These are phyloP conservation scores for Cariama cristata DNA, from an alignment of 2,113 vertebrate genomes.

Conservation along the genomic window DNA sequence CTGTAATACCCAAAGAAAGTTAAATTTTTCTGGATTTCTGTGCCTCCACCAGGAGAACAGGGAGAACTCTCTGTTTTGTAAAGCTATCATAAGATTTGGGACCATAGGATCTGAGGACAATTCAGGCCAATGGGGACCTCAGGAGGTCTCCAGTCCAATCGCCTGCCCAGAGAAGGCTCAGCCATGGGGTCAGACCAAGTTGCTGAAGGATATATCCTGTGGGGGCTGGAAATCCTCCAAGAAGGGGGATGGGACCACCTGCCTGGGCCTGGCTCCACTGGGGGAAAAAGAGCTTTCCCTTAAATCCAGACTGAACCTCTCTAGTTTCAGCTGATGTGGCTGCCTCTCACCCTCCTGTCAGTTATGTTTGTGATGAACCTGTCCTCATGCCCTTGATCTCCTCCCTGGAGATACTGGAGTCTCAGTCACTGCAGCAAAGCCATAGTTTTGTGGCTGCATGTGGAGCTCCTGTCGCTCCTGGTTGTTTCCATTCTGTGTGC, in stretches of 20 bases:
- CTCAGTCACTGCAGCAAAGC: not conserved
- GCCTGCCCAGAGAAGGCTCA: not conserved
- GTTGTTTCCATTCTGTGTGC: not conserved
- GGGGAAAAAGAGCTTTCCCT: not conserved
- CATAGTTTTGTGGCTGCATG: not conserved
- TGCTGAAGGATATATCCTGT: not conserved
- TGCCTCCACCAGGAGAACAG: not conserved
- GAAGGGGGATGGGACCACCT: not conserved
- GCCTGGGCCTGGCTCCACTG: too few species aligned
- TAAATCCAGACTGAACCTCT: not conserved
- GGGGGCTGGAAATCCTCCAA: not conserved
- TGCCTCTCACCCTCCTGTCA: not conserved
- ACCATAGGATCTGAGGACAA: not conserved
- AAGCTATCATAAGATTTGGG: not conserved
- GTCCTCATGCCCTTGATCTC: not conserved
- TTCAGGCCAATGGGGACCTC: too few species aligned
- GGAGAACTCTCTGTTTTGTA: not conserved
- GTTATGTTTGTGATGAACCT: not conserved
- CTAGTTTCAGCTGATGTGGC: fast-evolving
- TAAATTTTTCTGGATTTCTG: not conserved
- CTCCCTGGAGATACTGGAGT: not conserved
- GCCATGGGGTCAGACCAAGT: not conserved
- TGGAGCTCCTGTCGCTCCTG: not conserved
- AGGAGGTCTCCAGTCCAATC: not conserved
- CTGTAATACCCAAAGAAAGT: not conserved